These are phyloP conservation scores for Coleophora flavipennella DNA, from an alignment of 2,888 invertebrate species.

Conservation along the genomic window DNA sequence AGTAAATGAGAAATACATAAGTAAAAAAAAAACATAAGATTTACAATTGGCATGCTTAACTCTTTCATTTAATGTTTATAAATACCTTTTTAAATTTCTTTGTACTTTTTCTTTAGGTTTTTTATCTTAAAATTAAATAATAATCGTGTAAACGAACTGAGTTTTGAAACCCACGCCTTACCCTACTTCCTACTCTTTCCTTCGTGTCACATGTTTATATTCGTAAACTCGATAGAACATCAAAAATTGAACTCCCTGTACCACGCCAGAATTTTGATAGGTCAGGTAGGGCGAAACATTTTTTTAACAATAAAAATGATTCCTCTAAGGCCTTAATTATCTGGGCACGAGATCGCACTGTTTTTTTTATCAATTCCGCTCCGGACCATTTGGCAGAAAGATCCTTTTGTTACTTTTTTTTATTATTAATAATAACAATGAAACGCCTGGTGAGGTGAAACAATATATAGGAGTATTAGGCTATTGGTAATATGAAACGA, in stretches of 20 bases:
- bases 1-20: too few species aligned
- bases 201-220: too few species aligned
- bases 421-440: conserved; percentile 8
- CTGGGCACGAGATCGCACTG: conserved; percentile 63
- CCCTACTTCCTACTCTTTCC: too few species aligned
- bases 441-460: conserved; percentile 13
- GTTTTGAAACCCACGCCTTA: too few species aligned
- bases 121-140: too few species aligned
- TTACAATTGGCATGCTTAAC: too few species aligned
- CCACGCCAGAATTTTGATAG: conserved; percentile 40
- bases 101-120: too few species aligned
- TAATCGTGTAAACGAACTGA: too few species aligned
- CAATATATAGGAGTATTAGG: conserved; percentile 11
- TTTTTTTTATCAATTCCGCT: conserved; percentile 50
- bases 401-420: conserved; percentile 17
- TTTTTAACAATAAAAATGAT: conserved; percentile 49
- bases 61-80: too few species aligned
- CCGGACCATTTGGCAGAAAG: conserved; percentile 50
- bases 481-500: conserved; percentile 15
- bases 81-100: too few species aligned
- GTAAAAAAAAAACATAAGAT: too few species aligned
- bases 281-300: conserved; percentile 64
- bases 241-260: conserved; percentile 33
- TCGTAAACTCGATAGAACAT: too few species aligned
- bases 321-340: conserved; percentile 65